A percentile compares a stretch with the other conserved stretches of the same genome.
These are phyloP conservation scores for Drosophila arizonae DNA, from an alignment of 1,140 invertebrate genomes.

Conservation along the genomic window DNA sequence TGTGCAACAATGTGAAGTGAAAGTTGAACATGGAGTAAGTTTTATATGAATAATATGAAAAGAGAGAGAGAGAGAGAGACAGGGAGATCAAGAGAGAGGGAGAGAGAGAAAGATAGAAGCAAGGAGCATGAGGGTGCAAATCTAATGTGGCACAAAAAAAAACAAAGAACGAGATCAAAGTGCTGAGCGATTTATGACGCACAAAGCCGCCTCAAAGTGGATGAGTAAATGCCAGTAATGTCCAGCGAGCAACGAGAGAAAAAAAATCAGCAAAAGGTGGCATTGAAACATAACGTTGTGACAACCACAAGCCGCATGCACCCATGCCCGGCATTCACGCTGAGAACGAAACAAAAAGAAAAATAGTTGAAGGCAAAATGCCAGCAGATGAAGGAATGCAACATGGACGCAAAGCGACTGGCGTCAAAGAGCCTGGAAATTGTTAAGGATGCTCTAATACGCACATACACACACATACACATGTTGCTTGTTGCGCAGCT, in stretches of 20 bases:
- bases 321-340: background rate
- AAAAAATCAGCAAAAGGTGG: slow-evolving; percentile 19
- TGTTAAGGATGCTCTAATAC: slow-evolving; percentile 13
- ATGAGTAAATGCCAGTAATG: slow-evolving; percentile 15
- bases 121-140: background rate
- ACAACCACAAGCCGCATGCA: slow-evolving; percentile 5
- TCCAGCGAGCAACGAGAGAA: background rate
- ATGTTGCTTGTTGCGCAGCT: background rate
- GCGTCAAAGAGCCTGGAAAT: slow-evolving; percentile 39
- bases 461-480: slow-evolving; percentile 15
- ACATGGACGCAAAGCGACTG: slow-evolving; percentile 18
- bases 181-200: slow-evolving; percentile 19
- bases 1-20: slow-evolving; percentile 20
- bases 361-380: slow-evolving; percentile 22
- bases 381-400: slow-evolving; percentile 21
- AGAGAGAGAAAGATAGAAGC: background rate
- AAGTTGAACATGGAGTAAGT: slow-evolving; percentile 2
- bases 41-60: background rate
- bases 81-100: background rate
- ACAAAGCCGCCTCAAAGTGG: slow-evolving; percentile 4
- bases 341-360: background rate
- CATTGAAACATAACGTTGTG: background rate
- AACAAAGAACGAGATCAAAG: background rate
- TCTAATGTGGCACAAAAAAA: slow-evolving; percentile 6
- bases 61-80: background rate